Evolutionary conservation across 2,888 invertebrate species (phyloP).

Genomic region (Quadroppia sp.): DNA sequence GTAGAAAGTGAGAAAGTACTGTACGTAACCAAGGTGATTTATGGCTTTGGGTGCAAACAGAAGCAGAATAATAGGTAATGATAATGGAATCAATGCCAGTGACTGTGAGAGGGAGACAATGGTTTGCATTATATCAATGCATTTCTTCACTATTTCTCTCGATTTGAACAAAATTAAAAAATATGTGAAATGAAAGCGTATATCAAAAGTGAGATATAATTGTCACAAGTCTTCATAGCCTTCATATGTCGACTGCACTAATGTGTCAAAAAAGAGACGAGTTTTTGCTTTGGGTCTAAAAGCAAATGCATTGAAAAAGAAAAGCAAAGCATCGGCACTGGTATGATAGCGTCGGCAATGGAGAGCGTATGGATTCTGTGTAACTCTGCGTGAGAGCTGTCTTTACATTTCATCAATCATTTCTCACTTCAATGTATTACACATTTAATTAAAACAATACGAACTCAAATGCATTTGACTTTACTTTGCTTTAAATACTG

Average conservation of each 20-base stretch:
- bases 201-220: not conserved
- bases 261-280: conserved; percentile 6
- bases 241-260: not conserved
- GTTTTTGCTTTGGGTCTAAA: not conserved
- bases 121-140: not conserved
- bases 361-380: not conserved
- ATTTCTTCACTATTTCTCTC: not conserved
- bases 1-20: not conserved
- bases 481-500: conserved; percentile 34
- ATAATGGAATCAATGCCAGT: conserved; percentile 20
- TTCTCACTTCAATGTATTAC: conserved; percentile 29
- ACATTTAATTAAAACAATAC: conserved; percentile 35
- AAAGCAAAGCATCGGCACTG: not conserved
- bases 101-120: not conserved
- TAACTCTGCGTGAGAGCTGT: conserved; percentile 34
- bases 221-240: not conserved
- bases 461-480: conserved; percentile 27
- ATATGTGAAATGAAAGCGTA: no score
- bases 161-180: not conserved
- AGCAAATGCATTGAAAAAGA: not conserved
- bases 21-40: not conserved
- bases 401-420: conserved; percentile 36
- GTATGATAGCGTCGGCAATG: not conserved
- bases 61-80: conserved; percentile 9
- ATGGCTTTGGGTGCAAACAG: not conserved